Conservation (phyloP, 2,113 vertebrate genomes). For the Echinops telfairi region DNA sequence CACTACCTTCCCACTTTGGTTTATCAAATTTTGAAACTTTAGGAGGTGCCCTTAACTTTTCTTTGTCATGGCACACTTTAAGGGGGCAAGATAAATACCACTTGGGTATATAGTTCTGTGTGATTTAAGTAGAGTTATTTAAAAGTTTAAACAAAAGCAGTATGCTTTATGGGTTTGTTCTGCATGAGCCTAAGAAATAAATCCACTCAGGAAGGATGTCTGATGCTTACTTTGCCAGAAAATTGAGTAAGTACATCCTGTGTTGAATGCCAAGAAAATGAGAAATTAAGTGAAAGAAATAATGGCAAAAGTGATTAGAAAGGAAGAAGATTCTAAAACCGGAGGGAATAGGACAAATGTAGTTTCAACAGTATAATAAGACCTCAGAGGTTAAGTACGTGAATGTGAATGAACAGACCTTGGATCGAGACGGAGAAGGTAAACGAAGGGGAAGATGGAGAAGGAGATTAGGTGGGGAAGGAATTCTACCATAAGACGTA, state of each 20-base stretch:
- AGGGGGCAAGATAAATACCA: neutral
- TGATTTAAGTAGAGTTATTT: neutral
- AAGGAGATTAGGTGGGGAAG: constrained; percentile 3
- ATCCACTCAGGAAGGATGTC: neutral
- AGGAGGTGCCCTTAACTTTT: neutral
- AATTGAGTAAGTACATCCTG: neutral
- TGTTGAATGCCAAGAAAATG: constrained; percentile 1
- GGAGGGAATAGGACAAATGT: constrained; percentile 1
- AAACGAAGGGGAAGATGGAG: neutral
- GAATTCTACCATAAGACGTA: neutral
- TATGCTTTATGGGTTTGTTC: neutral
- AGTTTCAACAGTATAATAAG: neutral
- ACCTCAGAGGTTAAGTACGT: neutral
- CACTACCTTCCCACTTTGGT: neutral
- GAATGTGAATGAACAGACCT: neutral
- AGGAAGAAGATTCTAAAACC: neutral
- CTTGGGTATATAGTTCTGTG: neutral
- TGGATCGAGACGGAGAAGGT: neutral
- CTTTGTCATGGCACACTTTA: neutral
- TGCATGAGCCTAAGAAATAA: neutral
- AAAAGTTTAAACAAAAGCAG: neutral
- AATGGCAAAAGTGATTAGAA: neutral
- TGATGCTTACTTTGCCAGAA: neutral
- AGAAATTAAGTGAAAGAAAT: neutral
- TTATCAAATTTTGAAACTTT: neutral